Evolutionary conservation across 2,888 invertebrate species (phyloP).

Genomic region (Phyllotreta cruciferae): DNA sequence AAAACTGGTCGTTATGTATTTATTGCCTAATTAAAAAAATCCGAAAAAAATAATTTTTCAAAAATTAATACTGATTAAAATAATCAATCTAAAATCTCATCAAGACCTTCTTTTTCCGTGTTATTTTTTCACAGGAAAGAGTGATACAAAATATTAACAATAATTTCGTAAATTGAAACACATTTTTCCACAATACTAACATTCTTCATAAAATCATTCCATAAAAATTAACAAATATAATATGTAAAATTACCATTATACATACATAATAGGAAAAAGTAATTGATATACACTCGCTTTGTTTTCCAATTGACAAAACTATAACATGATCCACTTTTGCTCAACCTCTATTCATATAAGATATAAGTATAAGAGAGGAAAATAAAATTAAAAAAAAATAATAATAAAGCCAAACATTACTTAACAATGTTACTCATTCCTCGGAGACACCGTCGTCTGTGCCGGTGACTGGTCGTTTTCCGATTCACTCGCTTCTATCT

Average conservation of each 20-base stretch:
- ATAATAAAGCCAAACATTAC: constrained; percentile 16
- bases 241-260: constrained; percentile 1
- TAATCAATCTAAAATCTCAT: too few species aligned
- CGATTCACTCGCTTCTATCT: constrained; percentile 54
- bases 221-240: constrained; percentile 11
- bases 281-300: constrained; percentile 4
- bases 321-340: constrained; percentile 23
- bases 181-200: constrained; percentile 6
- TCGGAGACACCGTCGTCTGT: constrained; percentile 39
- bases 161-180: constrained; percentile 9
- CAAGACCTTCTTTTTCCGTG: too few species aligned
- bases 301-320: constrained; percentile 3
- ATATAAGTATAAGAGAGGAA: constrained; percentile 15
- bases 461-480: constrained; percentile 44
- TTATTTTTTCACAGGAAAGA: background rate
- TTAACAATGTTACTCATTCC: constrained; percentile 35
- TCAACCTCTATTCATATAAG: constrained; percentile 17
- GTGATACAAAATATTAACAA: constrained; percentile 20
- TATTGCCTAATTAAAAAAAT: constrained; percentile 14
- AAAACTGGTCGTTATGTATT: constrained; percentile 20
- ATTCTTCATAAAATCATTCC: constrained; percentile 8
- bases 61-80: too few species aligned
- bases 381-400: constrained; percentile 11
- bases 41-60: too few species aligned
- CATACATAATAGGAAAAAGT: background rate